Evolutionary conservation across 2,888 invertebrate species (phyloP).

Genomic region (Dolomedes plantarius): DNA sequence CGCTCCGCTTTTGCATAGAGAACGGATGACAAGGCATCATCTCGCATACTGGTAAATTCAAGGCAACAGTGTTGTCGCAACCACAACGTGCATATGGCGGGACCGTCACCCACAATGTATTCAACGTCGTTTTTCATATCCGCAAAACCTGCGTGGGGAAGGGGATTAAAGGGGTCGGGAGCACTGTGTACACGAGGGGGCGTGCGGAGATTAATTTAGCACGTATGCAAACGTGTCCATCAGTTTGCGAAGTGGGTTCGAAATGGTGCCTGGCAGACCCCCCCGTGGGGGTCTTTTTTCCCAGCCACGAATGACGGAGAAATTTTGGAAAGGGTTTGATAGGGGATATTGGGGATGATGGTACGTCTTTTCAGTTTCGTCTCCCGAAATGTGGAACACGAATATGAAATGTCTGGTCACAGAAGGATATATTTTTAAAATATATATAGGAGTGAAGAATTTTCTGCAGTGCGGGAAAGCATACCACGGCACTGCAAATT

Average conservation of each 20-base stretch:
- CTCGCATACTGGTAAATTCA: not conserved
- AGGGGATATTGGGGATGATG: conserved; percentile 54
- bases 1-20: not conserved
- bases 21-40: not conserved
- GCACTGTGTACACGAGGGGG: not conserved
- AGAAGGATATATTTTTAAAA: not conserved
- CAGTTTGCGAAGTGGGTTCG: conserved; percentile 33
- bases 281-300: not conserved
- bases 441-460: not conserved
- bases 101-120: not conserved
- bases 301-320: not conserved
- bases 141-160: conserved; percentile 1
- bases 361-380: conserved; percentile 45
- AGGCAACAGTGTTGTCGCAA: not conserved
- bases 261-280: conserved; percentile 3
- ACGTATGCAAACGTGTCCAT: conserved; percentile 67
- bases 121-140: not conserved
- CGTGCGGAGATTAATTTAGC: conserved; percentile 55
- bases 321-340: conserved; percentile 44
- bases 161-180: conserved; percentile 10
- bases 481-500: too few species aligned
- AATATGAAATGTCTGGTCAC: not conserved
- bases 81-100: conserved; percentile 9
- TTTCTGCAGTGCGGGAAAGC: too few species aligned
- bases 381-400: not conserved